Base-by-base conservation (phyloP, 2,888 invertebrate genomes). In the Eurytoma californica region DNA sequence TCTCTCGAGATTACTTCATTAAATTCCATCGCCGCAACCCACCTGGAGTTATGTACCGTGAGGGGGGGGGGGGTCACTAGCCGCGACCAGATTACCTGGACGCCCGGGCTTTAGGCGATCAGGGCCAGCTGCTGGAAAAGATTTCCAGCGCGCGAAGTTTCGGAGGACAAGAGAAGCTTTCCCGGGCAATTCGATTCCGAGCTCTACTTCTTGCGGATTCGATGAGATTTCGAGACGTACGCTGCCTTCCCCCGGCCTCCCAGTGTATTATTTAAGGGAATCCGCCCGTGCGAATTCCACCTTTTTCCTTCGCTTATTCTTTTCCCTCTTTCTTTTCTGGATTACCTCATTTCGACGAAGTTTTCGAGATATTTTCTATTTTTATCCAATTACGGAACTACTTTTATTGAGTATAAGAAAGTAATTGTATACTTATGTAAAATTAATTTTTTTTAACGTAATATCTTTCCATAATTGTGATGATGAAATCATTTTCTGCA, bases 1-100 rank as follows among this genome's bases (percentile, higher is more conserved):
- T 39, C 61, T 39, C 61, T 30, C 61, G 67, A 55, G 69, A 69
- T 69, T 69, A 55, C 69, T 69, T 69, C 69, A 69, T 69, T 69
- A 69, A 69, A 69, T 69, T 69, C 69, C 20, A 69, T 69, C 57
- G 69, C 28, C 28, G 39, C 47, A 55, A 39, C 69, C 67, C 28
- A 7, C 39, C 39, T 39, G 39, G 39, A 39, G 39, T 39, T 39
- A 39, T 39, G 39, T 39, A 39, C 39, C n/a, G n/a, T n/a, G n/a
- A n/a, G n/a, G n/a, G n/a, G n/a, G 9, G 39, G 2, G 24, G 9
- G 39, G 7, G 39, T 9, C 39, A 39, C 39, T 39, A 39, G 20
- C 16, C 53, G 5, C 24, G 13, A 16, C 53, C 13, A 51, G 47
- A 28, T 61, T 30, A 61, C 30, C 63, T 24, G 63, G 39, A 63